Conservation (phyloP, 35 echinoderm and acorn worm species). For the Diadema setosum region DNA sequence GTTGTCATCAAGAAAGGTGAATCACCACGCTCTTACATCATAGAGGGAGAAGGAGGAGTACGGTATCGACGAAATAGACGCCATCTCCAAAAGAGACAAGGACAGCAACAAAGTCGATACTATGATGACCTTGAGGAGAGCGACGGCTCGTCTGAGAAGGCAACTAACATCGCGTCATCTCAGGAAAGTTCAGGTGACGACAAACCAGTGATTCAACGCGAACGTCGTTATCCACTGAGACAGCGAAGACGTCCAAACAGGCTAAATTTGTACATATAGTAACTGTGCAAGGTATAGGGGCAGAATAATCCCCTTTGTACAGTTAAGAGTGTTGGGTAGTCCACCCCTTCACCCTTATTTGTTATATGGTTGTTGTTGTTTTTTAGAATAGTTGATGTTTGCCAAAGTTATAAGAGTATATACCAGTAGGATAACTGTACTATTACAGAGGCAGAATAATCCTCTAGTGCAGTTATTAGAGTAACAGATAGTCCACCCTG, state of each 20-base stretch:
- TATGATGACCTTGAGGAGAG: background rate
- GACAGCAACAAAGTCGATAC: background rate
- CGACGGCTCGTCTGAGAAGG: background rate
- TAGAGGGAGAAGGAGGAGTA: background rate
- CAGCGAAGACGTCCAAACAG: background rate
- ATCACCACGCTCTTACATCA: background rate
- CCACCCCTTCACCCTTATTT: background rate
- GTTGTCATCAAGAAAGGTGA: background rate
- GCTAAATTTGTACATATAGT: background rate
- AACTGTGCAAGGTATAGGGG: background rate
- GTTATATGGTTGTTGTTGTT: background rate
- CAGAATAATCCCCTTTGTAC: background rate
- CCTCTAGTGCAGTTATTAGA: background rate
- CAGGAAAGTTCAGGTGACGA: background rate
- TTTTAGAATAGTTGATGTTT: background rate
- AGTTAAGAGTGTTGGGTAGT: background rate
- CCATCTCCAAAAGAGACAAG: background rate
- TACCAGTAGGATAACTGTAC: background rate
- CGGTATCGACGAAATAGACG: background rate
- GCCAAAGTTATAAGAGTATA: background rate
- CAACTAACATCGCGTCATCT: background rate
- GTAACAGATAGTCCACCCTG: background rate
- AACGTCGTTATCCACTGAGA: background rate
- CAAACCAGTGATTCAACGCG: background rate
- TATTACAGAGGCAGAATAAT: background rate